Evolutionary conservation across 2,888 invertebrate genomes (phyloP), one percentile per base, ranked within the genome.

Genomic region (Mongoloraphidia duomilia): DNA sequence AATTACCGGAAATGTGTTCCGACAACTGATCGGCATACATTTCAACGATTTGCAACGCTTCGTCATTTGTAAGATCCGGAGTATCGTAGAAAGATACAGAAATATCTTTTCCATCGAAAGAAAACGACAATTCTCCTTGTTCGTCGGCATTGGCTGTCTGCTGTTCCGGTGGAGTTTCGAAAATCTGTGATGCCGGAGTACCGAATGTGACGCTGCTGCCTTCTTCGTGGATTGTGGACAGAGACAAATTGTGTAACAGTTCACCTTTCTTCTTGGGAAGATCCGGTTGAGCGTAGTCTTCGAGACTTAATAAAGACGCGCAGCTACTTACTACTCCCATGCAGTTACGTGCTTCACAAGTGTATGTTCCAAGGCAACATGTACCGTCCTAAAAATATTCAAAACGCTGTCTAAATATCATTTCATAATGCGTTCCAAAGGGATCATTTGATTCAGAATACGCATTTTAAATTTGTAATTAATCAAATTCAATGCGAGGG

Each of bases 1-100:
- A 54, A 58, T 63, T 62, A 77, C 77, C 78, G 55, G 79, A 75
- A 10, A 91, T 82, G 62, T 91, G 85, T 68, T 92, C 91, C 1
- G 91, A 91, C 50, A 91, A 73, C 66, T 92, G 90, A 63, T 92
- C 90, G 0, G 92, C 92, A 61, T 91, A 92, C 89, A 92, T 91
- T 74, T 92, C 91, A 0, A 91, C 84, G 58, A 92, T 89, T 69
- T 91, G 86, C 35, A 90, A 71, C 0, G 91, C 92, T 70, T 92
- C 91, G 65, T 91, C 89, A 66, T 92, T 90, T 0, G 91, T 92
- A 45, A 92, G 71, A 68, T 92, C 92, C 0, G 92, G 92, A 1
- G 92, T 92, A 70, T 92, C 92, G 60, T 91, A 92, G 3, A 92
- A 68, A 4, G 91, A 91, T 0, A 91, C 88, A 0, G 90, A 90